Evolutionary conservation across 2,113 vertebrate species (phyloP).

Genomic region (Chamaetylas fuelleborni): DNA sequence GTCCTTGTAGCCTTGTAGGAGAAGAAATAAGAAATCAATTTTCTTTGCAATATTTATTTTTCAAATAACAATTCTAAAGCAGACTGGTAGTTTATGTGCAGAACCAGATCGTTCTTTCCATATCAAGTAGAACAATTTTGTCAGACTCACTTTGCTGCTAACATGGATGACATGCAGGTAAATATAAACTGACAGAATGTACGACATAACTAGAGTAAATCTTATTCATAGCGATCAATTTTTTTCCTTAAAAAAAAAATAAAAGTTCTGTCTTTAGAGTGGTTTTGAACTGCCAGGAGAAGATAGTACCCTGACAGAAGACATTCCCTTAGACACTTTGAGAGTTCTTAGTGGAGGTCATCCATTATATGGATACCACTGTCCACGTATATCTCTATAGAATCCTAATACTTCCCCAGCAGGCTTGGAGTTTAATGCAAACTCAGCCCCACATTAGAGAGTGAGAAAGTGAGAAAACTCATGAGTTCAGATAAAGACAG

Average conservation of each 20-base stretch:
- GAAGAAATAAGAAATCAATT: constrained; percentile 33
- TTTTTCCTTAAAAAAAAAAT: not conserved
- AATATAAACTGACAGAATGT: not conserved
- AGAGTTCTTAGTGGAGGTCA: not conserved
- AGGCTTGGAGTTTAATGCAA: not conserved
- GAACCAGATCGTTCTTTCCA: constrained; percentile 1
- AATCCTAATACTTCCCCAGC: not conserved
- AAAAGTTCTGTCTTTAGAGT: not conserved
- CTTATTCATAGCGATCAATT: not conserved
- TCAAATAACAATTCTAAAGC: not conserved
- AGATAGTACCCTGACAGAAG: not conserved
- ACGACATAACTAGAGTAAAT: not conserved
- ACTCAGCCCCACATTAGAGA: not conserved
- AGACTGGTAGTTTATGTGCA: not conserved
- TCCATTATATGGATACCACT: not conserved
- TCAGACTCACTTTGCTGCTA: constrained; percentile 10
- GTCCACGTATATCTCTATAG: fast-evolving
- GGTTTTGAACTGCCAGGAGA: not conserved
- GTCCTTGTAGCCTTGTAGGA: not conserved
- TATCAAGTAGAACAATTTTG: constrained; percentile 33
- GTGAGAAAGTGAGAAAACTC: not conserved
- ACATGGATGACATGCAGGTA: not conserved
- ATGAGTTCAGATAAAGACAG: not conserved
- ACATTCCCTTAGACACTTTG: not conserved
- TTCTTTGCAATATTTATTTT: constrained; percentile 37